Base-by-base conservation (phyloP, 2,888 invertebrate species). In the Drosophila gaucha region DNA sequence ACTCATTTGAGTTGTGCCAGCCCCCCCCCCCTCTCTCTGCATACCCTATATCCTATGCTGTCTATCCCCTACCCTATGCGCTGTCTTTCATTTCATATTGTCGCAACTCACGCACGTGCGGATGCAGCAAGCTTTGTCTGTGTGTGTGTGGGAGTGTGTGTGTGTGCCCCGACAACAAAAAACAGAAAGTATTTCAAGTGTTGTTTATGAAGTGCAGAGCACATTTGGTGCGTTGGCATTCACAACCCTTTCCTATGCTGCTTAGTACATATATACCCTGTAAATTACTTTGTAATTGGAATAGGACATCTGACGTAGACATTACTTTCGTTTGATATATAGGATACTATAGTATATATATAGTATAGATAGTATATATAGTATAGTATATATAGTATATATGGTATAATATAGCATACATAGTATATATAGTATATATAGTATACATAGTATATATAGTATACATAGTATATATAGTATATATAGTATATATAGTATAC, bases 201-300 rank as follows among this genome's bases (percentile, higher is more conserved):
- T 78, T 75, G 63, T 84, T 89, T 74, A 88, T 87, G 82, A 89
- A 88, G 88, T 89, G 78, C 70, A 65, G 64, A 64, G 49, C 55
- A 16, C 41, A 58, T 71, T 57, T 47, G 46, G 56, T 56, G 58
- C 56, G 46, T 55, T 57, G 75, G 51, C 71, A 49, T 75, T 66
- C 46, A 73, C 1, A 14, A 10, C 41, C 2, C 26, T 3, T 14
- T 6, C 22, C 2, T 10, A 16, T 10, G 41, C 14, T 16, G 26
- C 26, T 10, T 10, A n/a, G n/a, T n/a, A n/a, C 14, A 41, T 10
- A 10, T 14, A 41, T 72, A 75, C 75, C 72, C 75, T 70, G 35
- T 33, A 28, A 33, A 18, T 18, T 0, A 2, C 2, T 12, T 20
- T 20, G 2, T 2, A n/a, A n/a, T n/a, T n/a, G n/a, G n/a, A n/a